These are phyloP conservation scores for Sesamia inferens DNA, from an alignment of 2,888 invertebrate species.

Conservation along the genomic window DNA sequence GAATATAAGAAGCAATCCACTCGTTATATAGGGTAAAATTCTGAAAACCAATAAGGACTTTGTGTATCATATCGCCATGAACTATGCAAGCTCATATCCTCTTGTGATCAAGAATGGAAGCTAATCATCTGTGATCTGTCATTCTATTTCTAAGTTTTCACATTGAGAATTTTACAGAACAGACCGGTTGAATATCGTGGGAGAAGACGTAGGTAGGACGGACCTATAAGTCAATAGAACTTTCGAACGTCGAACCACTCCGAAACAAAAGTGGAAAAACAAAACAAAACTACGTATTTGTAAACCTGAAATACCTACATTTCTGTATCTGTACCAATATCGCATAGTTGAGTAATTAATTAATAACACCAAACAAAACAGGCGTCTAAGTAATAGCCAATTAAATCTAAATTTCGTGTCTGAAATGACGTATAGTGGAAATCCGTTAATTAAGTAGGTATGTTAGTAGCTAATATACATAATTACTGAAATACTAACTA, in stretches of 20 bases:
- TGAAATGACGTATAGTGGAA: conserved; percentile 48
- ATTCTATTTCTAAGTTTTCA: background rate
- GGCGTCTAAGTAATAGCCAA: conserved; percentile 28
- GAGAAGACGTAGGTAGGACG: background rate
- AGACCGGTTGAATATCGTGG: no score
- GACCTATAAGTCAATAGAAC: background rate
- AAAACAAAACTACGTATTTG: background rate
- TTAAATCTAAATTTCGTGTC: conserved; percentile 44
- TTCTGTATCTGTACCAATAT: background rate
- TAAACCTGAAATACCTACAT: background rate
- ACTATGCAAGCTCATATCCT: background rate
- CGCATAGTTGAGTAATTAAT: conserved; percentile 6
- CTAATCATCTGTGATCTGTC: background rate
- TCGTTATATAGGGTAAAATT: background rate
- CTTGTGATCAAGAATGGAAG: background rate
- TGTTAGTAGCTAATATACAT: conserved; percentile 4
- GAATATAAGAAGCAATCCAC: background rate
- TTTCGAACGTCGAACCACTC: background rate
- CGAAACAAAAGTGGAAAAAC: background rate
- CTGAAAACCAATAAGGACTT: background rate
- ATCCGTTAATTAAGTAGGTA: conserved; percentile 48
- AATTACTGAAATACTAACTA: background rate
- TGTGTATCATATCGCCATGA: background rate
- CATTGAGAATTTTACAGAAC: background rate
- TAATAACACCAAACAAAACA: conserved; percentile 6